Base-by-base conservation (phyloP, 2,797 vertebrate species). In the Anguilla anguilla region DNA sequence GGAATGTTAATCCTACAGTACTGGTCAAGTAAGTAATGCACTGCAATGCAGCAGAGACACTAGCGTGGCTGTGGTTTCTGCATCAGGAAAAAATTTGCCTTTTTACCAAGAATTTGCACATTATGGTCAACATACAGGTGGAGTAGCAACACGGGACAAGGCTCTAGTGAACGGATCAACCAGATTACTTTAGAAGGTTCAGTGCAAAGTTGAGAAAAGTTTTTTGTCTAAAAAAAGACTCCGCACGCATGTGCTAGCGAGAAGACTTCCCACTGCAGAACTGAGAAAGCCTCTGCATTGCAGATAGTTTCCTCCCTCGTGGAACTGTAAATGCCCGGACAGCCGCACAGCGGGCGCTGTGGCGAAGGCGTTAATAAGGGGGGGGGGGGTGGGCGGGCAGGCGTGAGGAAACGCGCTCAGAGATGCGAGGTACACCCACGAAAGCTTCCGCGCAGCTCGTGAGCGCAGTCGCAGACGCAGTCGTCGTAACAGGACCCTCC, bases 41-140 rank as follows among this genome's bases (percentile, higher is more conserved):
- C 94, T 94, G 94, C 94, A 95, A 93, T 94, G 93, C 93, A 95
- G 94, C 85, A 93, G 86, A 90, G 84, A 89, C 87, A 91, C 89
- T 88, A 87, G 87, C 77, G 79, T 87, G 61, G 61, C 43, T 85
- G 88, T 93, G 79, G 84, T 91, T 88, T 88, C 87, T 86, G 90
- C 83, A 89, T 83, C 88, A 86, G 61, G 4, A 55, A 3, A 82
- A 82, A 89, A 49, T 3, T 35, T 6, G 43, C 39, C 22, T 81
- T 81, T 81, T 49, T 6, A 57, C 57, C 39, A 19, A 28, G 59
- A 15, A 43, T 83, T 83, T 83, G 81, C 57, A 17, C 15, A 22
- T 49, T 55, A 83, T 17, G 25, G 77, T 28, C 28, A 83, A 28
- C 53, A 84, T 17, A 84, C 35, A 15, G 11, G 67, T 28, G 10